Conservation (phyloP, 2,797 vertebrate genomes). For the Spea hammondii region DNA sequence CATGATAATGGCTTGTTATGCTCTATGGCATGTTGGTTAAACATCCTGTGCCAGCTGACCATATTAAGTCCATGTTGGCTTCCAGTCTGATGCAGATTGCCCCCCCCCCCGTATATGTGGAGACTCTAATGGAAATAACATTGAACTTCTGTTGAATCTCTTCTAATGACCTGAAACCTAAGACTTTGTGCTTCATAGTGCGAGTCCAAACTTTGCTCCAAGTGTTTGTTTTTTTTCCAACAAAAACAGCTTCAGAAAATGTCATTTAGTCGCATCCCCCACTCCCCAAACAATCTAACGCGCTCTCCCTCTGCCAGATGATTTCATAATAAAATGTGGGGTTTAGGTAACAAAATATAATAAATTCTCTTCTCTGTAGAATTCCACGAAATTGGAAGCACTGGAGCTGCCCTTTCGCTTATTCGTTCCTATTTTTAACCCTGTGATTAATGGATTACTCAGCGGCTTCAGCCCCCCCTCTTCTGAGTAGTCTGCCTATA, state of each 20-base stretch:
- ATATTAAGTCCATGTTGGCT: background rate
- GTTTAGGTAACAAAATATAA: slow-evolving; percentile 14
- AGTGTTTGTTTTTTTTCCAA: slow-evolving; percentile 40
- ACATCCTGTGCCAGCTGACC: background rate
- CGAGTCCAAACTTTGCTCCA: slow-evolving; percentile 13
- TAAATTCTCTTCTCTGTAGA: background rate
- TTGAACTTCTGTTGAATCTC: slow-evolving; percentile 11
- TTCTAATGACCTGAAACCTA: slow-evolving; percentile 35
- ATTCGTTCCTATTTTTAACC: background rate
- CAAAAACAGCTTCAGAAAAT: slow-evolving; percentile 38
- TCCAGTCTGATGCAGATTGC: background rate
- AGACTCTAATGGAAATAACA: slow-evolving; percentile 12
- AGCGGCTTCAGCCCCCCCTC: too few relatives aligned
- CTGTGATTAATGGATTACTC: too few relatives aligned
- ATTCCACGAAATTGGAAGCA: background rate
- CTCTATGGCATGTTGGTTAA: too few relatives aligned
- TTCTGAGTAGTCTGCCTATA: too few relatives aligned
- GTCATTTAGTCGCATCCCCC: slow-evolving; percentile 21
- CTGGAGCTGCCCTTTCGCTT: background rate
- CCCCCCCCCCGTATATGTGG: slow-evolving; percentile 7
- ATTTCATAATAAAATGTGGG: slow-evolving; percentile 10
- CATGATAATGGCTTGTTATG: too few relatives aligned
- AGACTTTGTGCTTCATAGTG: slow-evolving; percentile 6
- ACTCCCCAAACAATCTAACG: background rate
- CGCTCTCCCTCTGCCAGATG: slow-evolving; percentile 23